Percentiles rank a stretch among this genome's conserved stretches.
phyloP scores from a whole-genome alignment of 2,888 invertebrate genomes.

The Tetheella fluctuosa region DNA sequence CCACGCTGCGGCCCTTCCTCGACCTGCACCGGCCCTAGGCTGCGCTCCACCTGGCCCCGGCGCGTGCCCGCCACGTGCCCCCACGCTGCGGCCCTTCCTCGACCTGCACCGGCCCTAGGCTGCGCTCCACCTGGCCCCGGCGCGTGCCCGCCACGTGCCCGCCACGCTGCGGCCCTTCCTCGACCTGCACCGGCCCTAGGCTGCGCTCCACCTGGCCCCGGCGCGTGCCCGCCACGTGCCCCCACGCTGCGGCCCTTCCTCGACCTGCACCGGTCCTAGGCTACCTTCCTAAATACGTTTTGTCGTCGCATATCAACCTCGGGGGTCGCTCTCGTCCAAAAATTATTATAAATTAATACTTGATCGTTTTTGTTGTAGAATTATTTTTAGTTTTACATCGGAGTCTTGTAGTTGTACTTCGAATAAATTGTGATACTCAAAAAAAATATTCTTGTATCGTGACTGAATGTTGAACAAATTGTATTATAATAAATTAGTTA shows the following conservation, averaged over 20 bases:
- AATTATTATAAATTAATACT: not conserved
- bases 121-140: too few relatives aligned
- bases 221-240: too few relatives aligned
- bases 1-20: constrained; percentile 87
- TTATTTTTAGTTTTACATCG: not conserved
- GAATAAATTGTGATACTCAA: constrained; percentile 8
- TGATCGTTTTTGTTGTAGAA: not conserved
- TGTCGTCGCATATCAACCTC: too few relatives aligned
- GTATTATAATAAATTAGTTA: not conserved
- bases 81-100: too few relatives aligned
- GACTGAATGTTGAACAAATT: constrained; percentile 1
- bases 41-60: not conserved
- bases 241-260: too few relatives aligned
- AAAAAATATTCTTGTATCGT: not conserved
- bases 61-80: too few relatives aligned
- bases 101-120: too few relatives aligned
- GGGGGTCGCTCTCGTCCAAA: not conserved
- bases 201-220: not conserved
- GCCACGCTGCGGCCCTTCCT: constrained; percentile 88
- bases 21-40: constrained; percentile 85
- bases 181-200: constrained; percentile 85
- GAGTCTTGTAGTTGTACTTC: not conserved
- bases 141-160: constrained; percentile 86
- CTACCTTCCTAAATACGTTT: too few relatives aligned
- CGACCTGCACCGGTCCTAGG: too few relatives aligned